These are phyloP conservation scores for Dryas iulia DNA, from an alignment of 1,140 invertebrate genomes.

Conservation along the genomic window DNA sequence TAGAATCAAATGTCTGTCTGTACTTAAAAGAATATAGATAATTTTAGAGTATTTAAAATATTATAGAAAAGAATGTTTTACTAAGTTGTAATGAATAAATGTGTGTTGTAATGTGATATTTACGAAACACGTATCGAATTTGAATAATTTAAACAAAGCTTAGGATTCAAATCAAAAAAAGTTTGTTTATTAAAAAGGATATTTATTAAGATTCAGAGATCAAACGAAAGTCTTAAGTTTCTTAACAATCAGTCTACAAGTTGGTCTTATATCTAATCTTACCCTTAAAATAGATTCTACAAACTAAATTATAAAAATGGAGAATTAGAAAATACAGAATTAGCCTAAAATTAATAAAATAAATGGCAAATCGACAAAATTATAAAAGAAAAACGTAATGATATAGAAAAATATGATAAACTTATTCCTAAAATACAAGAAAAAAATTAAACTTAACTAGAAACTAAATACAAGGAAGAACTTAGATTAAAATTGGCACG, in stretches of 20 bases:
- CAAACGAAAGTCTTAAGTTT: slow-evolving; percentile 76
- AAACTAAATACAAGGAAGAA: slow-evolving; percentile 30
- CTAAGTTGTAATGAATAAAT: no score
- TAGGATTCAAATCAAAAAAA: background rate
- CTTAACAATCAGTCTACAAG: slow-evolving; percentile 67
- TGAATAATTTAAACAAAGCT: no score
- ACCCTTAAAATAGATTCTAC: background rate
- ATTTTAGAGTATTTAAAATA: no score
- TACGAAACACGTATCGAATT: background rate
- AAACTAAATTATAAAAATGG: slow-evolving; percentile 18
- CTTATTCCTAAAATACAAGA: background rate
- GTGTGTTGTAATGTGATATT: background rate
- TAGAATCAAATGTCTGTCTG: no score
- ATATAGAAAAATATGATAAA: background rate
- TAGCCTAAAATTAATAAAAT: background rate
- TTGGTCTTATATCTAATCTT: slow-evolving; percentile 40
- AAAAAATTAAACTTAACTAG: slow-evolving; percentile 18
- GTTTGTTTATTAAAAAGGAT: slow-evolving; percentile 34
- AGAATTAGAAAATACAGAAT: no score
- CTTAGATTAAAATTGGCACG: slow-evolving; percentile 67
- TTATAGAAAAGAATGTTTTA: no score
- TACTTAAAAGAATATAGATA: no score
- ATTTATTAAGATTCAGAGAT: slow-evolving; percentile 75
- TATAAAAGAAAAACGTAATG: slow-evolving; percentile 5
- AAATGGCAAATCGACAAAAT: slow-evolving; percentile 33